Conservation (phyloP, 2,888 invertebrate genomes). For the Trachelus tabidus region DNA sequence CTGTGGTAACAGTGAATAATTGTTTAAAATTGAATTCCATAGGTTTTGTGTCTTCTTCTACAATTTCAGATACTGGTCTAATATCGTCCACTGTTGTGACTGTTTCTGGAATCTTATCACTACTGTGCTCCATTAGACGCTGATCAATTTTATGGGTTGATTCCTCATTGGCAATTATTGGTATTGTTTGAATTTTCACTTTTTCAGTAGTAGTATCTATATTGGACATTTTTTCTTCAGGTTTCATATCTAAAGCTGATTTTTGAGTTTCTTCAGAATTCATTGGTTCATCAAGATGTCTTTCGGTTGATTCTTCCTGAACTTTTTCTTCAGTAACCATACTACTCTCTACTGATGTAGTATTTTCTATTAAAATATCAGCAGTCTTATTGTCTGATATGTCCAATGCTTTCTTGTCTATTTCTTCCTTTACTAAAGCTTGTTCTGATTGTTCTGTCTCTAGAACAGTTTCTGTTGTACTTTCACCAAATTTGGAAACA, state of each 20-base stretch:
- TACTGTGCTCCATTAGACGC: conserved; percentile 1
- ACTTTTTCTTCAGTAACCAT: neutral
- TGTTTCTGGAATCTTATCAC: conserved; percentile 10
- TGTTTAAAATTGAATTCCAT: conserved; percentile 46
- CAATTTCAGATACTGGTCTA: conserved; percentile 56
- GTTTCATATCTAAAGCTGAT: too few species aligned
- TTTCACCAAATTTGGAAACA: neutral
- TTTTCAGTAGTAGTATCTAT: neutral
- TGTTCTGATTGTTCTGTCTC: neutral
- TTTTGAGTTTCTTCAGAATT: neutral
- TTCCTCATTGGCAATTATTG: neutral
- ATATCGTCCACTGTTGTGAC: conserved; percentile 42
- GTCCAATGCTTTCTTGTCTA: neutral
- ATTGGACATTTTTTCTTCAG: too few species aligned
- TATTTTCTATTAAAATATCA: neutral
- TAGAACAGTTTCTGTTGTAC: neutral
- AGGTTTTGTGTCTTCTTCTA: conserved; percentile 51
- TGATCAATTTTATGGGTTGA: neutral
- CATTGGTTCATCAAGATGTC: neutral
- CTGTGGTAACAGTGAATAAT: conserved; percentile 41
- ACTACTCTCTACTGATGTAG: neutral
- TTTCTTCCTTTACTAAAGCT: neutral
- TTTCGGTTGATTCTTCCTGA: neutral
- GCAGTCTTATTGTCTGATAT: neutral
- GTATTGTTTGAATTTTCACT: neutral